These are phyloP conservation scores for Oceanites oceanicus DNA, from an alignment of 2,113 vertebrate genomes.

Conservation along the genomic window DNA sequence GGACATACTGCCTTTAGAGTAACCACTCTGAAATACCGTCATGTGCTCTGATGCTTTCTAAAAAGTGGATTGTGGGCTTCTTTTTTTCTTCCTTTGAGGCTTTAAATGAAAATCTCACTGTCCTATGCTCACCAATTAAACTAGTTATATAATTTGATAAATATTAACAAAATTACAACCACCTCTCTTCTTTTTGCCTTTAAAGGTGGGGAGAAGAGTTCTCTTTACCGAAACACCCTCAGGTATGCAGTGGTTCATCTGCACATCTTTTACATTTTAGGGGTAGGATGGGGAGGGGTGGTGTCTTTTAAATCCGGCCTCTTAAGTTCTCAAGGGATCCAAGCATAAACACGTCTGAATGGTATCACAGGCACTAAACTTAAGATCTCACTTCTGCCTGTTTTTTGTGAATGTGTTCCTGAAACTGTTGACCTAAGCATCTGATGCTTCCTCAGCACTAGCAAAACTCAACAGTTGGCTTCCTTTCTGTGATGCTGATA, in stretches of 20 bases:
- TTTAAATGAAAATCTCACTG: neutral
- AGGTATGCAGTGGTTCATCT: slow-evolving; percentile 75
- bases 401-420: neutral
- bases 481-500: neutral
- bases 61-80: neutral
- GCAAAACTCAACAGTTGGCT: neutral
- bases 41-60: neutral
- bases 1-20: neutral
- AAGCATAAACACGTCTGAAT: neutral
- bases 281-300: too few species aligned
- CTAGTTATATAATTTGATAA: neutral
- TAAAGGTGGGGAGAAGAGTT: slow-evolving; percentile 97
- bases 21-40: neutral
- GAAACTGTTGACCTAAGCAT: neutral
- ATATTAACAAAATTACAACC: neutral
- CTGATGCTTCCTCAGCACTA: neutral
- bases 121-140: neutral
- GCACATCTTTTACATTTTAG: neutral
- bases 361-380: neutral
- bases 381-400: neutral
- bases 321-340: neutral
- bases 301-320: neutral
- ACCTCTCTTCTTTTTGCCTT: slow-evolving; percentile 1
- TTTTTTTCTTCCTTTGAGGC: neutral
- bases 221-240: slow-evolving; percentile 89